phyloP scores from a whole-genome alignment of 2,797 vertebrate species.

The Channa striata region DNA sequence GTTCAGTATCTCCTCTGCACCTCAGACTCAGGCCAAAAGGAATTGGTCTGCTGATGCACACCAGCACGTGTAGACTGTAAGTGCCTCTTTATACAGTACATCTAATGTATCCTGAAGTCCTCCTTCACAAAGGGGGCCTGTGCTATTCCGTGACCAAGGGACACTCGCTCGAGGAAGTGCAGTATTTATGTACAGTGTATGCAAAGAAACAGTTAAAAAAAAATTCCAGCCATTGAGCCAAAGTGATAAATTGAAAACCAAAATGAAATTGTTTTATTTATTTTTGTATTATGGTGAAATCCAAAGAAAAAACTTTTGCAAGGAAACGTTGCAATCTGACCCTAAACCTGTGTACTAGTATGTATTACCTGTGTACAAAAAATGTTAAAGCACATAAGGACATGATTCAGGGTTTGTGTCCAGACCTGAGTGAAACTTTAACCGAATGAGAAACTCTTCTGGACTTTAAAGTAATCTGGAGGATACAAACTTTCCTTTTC shows the following conservation, averaged over 20 bases:
- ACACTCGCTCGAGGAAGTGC: slow-evolving; percentile 75
- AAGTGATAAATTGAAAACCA: slow-evolving; percentile 83
- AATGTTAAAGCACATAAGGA: slow-evolving; percentile 82
- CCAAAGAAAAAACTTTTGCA: slow-evolving; percentile 81
- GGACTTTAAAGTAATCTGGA: slow-evolving; percentile 81
- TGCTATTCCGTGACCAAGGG: slow-evolving; percentile 80
- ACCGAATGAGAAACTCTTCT: slow-evolving; percentile 76
- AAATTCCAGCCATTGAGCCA: slow-evolving; percentile 82
- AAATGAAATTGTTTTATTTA: slow-evolving; percentile 83
- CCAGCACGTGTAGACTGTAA: slow-evolving; percentile 73
- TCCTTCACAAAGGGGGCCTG: slow-evolving; percentile 75
- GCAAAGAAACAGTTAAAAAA: slow-evolving; percentile 62
- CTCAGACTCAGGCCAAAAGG: slow-evolving; percentile 78
- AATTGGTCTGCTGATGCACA: slow-evolving; percentile 75
- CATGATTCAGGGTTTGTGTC: slow-evolving; percentile 80
- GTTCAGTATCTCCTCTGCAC: slow-evolving; percentile 79
- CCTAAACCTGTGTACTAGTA: slow-evolving; percentile 82
- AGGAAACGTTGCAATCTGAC: slow-evolving; percentile 77
- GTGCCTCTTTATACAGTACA: slow-evolving; percentile 86
- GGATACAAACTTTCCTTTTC: slow-evolving; percentile 53
- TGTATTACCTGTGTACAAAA: slow-evolving; percentile 75
- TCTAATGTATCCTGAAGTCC: slow-evolving; percentile 74
- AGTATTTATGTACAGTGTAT: slow-evolving; percentile 82
- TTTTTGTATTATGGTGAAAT: slow-evolving; percentile 79
- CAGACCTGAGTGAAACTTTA: slow-evolving; percentile 78